phyloP scores from a whole-genome alignment of 2,797 vertebrate genomes.

The Hydrophis major region DNA sequence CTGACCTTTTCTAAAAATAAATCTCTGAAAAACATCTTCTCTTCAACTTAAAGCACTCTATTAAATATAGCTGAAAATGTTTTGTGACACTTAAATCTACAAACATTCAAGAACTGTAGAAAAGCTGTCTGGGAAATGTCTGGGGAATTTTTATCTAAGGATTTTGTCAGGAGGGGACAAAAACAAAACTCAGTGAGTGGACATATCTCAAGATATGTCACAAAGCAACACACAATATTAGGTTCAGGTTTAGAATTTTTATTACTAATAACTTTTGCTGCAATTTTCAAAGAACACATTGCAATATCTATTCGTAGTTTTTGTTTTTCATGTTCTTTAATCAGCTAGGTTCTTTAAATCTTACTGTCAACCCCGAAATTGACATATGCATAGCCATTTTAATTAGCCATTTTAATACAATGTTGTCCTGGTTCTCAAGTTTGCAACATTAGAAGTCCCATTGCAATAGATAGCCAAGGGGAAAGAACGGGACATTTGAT shows the following conservation, averaged over 20 bases:
- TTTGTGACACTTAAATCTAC: background rate
- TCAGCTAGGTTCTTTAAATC: background rate
- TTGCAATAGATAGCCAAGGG: slow-evolving; percentile 37
- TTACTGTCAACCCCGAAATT: too few species aligned
- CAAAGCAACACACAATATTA: background rate
- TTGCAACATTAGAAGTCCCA: background rate
- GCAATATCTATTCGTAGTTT: background rate
- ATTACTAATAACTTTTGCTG: background rate
- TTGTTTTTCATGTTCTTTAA: slow-evolving; percentile 10
- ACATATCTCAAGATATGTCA: background rate
- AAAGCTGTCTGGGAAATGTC: background rate
- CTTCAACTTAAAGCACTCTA: background rate
- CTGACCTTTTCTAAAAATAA: slow-evolving; percentile 25
- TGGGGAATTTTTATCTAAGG: background rate
- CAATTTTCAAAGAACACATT: background rate
- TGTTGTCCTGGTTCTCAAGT: too few species aligned
- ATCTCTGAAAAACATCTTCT: background rate
- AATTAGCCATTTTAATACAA: too few species aligned
- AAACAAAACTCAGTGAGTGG: background rate
- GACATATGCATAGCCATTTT: too few species aligned
- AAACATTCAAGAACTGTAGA: background rate
- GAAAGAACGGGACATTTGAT: background rate
- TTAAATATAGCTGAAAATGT: background rate
- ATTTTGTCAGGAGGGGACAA: background rate
- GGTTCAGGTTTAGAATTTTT: background rate